Evolutionary conservation across 2,113 vertebrate species (phyloP).

Genomic region (Myanophis thanlyinensis): DNA sequence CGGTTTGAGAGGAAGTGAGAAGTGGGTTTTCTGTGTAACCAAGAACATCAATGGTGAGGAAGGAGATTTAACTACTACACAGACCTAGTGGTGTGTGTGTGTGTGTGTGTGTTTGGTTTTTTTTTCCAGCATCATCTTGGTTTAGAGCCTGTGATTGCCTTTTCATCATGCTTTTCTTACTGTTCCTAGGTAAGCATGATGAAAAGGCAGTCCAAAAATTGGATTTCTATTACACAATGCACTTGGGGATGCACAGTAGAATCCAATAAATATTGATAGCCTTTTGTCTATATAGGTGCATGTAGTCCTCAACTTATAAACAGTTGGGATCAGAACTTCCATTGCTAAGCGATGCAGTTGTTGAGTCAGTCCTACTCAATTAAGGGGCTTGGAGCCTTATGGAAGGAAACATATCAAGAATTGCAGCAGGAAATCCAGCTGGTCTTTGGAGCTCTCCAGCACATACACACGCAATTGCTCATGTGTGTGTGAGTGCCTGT

Average conservation of each 20-base stretch:
- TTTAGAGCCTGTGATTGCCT: neutral
- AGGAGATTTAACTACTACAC: neutral
- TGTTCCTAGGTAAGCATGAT: too few relatives aligned
- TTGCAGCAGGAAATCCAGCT: too few relatives aligned
- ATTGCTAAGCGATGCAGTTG: neutral
- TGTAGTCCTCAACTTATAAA: neutral
- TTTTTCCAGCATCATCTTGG: conserved; percentile 21
- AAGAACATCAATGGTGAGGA: conserved; percentile 41
- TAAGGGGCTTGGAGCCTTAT: neutral
- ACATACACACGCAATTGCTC: too few relatives aligned
- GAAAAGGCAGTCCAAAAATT: too few relatives aligned
- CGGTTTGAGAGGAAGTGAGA: conserved; percentile 7
- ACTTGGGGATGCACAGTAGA: neutral
- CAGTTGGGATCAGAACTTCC: neutral
- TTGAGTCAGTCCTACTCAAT: neutral
- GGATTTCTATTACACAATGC: neutral
- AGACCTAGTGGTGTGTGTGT: neutral
- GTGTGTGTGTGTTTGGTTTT: too few relatives aligned
- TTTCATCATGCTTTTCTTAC: too few relatives aligned
- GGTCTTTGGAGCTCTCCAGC: too few relatives aligned
- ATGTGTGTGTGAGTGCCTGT: too few relatives aligned
- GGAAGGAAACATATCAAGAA: neutral
- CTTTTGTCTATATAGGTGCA: neutral
- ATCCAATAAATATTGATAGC: neutral
- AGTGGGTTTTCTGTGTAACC: conserved; percentile 43